Evolutionary conservation across 2,888 invertebrate species (phyloP), one percentile per base, ranked within the genome.

Genomic region (Antheraea yamamai): DNA sequence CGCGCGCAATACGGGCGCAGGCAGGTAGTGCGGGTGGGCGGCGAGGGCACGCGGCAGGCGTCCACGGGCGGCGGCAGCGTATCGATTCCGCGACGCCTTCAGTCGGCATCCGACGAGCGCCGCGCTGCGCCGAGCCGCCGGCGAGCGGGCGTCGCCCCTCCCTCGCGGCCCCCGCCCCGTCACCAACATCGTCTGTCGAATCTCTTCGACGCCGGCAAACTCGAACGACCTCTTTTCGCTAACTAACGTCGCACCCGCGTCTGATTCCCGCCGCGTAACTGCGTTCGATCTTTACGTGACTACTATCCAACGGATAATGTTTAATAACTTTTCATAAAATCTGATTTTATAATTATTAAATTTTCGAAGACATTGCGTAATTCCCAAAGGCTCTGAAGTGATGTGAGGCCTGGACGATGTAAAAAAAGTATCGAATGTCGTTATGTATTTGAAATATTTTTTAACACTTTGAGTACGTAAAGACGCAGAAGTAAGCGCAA

Each of bases 21-120:
- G 85, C 77, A 82, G 84, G 85, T 77, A 78, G 78, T 82, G 84
- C 87, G 86, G 84, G 89, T 87, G 89, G 87, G 86, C 82, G 86
- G 87, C 85, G 87, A 87, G 87, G 85, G 85, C 87, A 85, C 85
- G 87, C 86, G 88, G 85, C 87, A 87, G 88, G 88, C 83, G 89
- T 89, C 88, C 84, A 88, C 86, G 86, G 87, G 89, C 89, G 91
- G 89, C 90, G 90, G 88, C 88, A 85, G 89, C 90, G 89, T 94
- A 94, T 94, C 93, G 94, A 94, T 94, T 93, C 92, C 90, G 88
- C 87, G 92, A 85, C 91, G 92, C 90, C 92, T 91, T 93, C 93
- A 94, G 94, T 93, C 93, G 94, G 91, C 93, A 93, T 91, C 91
- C 92, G 94, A 91, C 93, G 91, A 92, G 94, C 93, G 94, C 92